A percentile compares a stretch with the other conserved stretches of the same genome.
These are phyloP conservation scores for Copsychus sechellarum DNA, from an alignment of 2,113 vertebrate genomes.

Conservation along the genomic window DNA sequence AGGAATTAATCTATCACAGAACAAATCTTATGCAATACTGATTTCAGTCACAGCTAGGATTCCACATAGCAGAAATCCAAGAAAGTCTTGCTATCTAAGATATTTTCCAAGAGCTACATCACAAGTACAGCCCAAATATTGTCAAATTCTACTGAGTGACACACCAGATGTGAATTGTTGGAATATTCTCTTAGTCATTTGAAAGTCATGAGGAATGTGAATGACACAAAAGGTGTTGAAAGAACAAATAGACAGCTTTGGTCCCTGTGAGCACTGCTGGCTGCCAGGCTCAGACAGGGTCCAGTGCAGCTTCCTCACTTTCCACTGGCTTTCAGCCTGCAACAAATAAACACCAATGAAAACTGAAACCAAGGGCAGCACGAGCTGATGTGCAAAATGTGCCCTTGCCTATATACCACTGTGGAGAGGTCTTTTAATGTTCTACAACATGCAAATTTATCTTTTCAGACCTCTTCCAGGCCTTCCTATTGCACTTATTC, in stretches of 20 bases:
- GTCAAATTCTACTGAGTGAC: background rate
- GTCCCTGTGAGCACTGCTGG: background rate
- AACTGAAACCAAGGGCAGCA: background rate
- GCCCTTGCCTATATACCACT: background rate
- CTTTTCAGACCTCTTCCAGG: background rate
- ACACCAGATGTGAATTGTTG: background rate
- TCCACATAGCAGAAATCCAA: background rate
- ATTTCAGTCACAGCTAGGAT: background rate
- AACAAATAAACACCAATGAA: background rate
- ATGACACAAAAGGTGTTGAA: background rate
- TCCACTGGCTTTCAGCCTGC: background rate
- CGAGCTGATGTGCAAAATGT: rapidly evolving
- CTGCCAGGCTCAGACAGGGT: background rate
- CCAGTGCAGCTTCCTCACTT: rapidly evolving
- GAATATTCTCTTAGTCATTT: background rate
- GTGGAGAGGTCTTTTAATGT: background rate
- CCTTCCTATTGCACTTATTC: background rate
- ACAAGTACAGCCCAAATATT: background rate
- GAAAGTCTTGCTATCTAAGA: background rate
- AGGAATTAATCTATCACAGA: background rate
- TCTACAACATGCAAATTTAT: background rate
- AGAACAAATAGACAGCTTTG: background rate
- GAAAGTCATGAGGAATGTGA: background rate
- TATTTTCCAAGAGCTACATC: background rate
- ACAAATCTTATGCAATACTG: background rate